phyloP scores from a whole-genome alignment of 2,888 invertebrate genomes.

The Julus scanicus region DNA sequence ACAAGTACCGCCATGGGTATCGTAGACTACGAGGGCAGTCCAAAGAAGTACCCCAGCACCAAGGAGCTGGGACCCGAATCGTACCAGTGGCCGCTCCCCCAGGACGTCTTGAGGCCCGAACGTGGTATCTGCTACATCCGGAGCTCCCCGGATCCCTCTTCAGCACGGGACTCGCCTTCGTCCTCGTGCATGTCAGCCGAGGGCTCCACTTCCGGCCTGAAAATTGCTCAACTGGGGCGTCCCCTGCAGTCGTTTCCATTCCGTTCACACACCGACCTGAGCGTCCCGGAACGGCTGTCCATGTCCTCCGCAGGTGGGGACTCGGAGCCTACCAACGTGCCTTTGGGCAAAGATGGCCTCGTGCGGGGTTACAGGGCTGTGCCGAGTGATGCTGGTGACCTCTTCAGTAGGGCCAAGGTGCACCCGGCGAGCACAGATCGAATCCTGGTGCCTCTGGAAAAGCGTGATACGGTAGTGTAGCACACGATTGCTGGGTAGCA shows the following conservation, averaged over 20 bases:
- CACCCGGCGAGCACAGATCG: neutral
- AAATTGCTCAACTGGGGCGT: slow-evolving; percentile 22
- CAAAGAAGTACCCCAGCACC: slow-evolving; percentile 54
- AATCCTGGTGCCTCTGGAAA: slow-evolving; percentile 19
- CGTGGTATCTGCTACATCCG: slow-evolving; percentile 54
- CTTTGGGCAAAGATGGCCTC: slow-evolving; percentile 4
- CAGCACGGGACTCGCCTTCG: slow-evolving; percentile 18
- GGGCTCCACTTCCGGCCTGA: neutral
- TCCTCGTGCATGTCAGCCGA: slow-evolving; percentile 47
- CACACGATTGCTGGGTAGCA: neutral
- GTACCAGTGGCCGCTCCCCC: neutral
- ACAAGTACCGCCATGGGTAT: slow-evolving; percentile 32
- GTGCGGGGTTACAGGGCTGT: neutral
- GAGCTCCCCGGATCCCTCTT: slow-evolving; percentile 46
- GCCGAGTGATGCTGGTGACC: neutral
- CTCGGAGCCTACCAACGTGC: slow-evolving; percentile 27
- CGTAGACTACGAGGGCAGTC: slow-evolving; percentile 56
- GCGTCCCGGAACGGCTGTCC: neutral
- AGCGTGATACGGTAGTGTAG: slow-evolving; percentile 26
- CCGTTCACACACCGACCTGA: slow-evolving; percentile 21
- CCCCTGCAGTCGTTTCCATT: neutral
- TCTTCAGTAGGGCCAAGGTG: slow-evolving; percentile 15
- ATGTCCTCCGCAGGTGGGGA: neutral
- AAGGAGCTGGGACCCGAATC: slow-evolving; percentile 44
- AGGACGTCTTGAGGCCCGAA: slow-evolving; percentile 47